These are phyloP conservation scores for Volucella inflata DNA, from an alignment of 2,888 invertebrate species.

Conservation along the genomic window DNA sequence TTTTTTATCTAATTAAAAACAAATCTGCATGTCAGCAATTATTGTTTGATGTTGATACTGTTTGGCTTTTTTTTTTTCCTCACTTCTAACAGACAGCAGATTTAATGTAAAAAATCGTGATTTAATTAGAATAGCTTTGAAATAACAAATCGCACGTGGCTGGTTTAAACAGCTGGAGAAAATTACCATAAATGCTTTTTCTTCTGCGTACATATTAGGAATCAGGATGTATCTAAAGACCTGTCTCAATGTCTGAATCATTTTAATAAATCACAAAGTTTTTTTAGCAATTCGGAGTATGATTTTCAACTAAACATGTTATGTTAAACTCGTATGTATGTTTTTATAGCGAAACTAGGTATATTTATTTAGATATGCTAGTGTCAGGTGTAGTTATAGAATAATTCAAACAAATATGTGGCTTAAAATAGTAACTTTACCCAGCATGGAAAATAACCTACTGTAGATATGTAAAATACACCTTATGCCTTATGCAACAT, in stretches of 20 bases:
- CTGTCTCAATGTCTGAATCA: not conserved
- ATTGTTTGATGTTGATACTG: conserved; percentile 32
- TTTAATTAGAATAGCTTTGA: conserved; percentile 60
- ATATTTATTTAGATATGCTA: too few species aligned
- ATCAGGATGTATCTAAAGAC: conserved; percentile 44
- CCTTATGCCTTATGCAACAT: too few species aligned
- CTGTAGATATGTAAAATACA: too few species aligned
- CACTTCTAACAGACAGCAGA: conserved; percentile 42
- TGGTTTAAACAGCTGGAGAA: conserved; percentile 25
- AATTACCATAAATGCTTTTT: conserved; percentile 18
- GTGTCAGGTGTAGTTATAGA: too few species aligned
- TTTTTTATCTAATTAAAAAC: conserved; percentile 40
- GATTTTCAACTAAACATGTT: conserved; percentile 30
- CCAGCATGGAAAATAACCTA: too few species aligned
- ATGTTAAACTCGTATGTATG: conserved; percentile 8
- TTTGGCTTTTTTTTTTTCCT: conserved; percentile 4
- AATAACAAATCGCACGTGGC: conserved; percentile 54
- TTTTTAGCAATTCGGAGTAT: conserved; percentile 23
- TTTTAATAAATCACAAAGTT: conserved; percentile 39
- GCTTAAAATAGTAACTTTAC: too few species aligned
- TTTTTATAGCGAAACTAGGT: not conserved
- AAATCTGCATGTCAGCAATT: conserved; percentile 70
- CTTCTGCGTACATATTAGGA: conserved; percentile 1
- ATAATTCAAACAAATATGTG: too few species aligned
- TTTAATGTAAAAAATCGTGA: conserved; percentile 67